phyloP scores from a whole-genome alignment of 2,113 vertebrate species.

The Odobenus rosmarus region DNA sequence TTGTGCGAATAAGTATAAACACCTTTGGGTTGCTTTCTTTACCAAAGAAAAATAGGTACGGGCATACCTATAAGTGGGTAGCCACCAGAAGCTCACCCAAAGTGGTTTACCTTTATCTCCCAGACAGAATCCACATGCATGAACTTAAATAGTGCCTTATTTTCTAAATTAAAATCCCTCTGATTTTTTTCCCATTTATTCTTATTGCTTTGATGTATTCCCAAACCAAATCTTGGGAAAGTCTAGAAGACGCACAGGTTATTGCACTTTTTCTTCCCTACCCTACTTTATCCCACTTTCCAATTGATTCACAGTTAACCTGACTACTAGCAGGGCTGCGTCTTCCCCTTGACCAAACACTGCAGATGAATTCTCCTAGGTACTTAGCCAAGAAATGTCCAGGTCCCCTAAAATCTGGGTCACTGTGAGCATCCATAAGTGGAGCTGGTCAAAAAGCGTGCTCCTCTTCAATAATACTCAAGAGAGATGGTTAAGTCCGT shows the following conservation, averaged over 20 bases:
- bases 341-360: conserved; percentile 66
- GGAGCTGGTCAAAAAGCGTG: conserved; percentile 3
- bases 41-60: background rate
- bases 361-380: conserved; percentile 65
- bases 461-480: conserved; percentile 59
- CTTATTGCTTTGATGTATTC: conserved; percentile 2
- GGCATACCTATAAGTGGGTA: background rate
- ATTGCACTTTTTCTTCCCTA: background rate
- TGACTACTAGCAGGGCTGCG: background rate
- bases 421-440: conserved; percentile 31
- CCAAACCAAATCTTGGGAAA: background rate
- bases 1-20: background rate
- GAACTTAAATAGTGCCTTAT: background rate
- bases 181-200: background rate
- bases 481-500: conserved; percentile 72
- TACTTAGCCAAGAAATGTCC: conserved; percentile 53
- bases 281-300: background rate
- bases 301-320: background rate
- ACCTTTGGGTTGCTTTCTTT: conserved; percentile 21
- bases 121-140: background rate
- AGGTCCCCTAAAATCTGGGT: conserved; percentile 80
- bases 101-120: background rate
- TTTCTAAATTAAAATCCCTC: conserved; percentile 38
- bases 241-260: background rate
- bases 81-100: background rate